A percentile compares a stretch with the other conserved stretches of the same genome.
These are phyloP conservation scores for Lydus trimaculatus DNA, from an alignment of 2,888 invertebrate species.

Conservation along the genomic window DNA sequence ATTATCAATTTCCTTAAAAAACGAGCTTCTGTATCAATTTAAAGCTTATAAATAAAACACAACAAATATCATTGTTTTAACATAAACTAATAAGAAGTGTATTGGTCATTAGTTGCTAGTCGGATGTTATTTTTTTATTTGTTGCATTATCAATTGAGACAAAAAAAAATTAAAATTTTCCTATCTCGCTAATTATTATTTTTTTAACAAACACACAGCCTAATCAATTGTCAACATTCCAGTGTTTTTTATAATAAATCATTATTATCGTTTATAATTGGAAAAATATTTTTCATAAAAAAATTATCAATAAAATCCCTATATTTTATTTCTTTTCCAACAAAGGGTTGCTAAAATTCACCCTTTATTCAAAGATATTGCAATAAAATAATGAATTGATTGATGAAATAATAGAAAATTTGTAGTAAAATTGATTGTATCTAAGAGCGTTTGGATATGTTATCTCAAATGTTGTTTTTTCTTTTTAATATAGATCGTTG, in stretches of 20 bases:
- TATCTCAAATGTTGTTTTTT: neutral
- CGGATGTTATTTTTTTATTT: neutral
- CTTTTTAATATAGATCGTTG: neutral
- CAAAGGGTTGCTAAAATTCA: neutral
- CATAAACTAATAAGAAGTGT: neutral
- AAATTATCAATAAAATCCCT: neutral
- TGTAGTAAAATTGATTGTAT: neutral
- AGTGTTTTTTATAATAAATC: conserved; percentile 9
- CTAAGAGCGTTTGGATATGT: neutral
- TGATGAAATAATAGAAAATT: neutral
- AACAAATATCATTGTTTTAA: no score
- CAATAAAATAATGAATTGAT: neutral
- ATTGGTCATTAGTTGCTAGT: neutral
- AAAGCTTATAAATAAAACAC: no score
- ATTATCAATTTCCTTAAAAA: no score
- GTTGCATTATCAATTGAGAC: neutral
- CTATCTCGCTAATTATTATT: neutral
- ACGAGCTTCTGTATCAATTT: no score
- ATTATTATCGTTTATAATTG: neutral
- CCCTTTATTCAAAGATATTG: neutral
- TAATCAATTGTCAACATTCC: conserved; percentile 4
- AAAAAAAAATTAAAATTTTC: neutral
- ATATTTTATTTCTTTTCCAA: neutral
- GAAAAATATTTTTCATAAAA: neutral
- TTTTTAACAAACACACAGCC: neutral